A percentile compares a stretch with the other conserved stretches of the same genome.
Evolutionary conservation across 1,140 invertebrate genomes (phyloP).

Genomic region (Drosophila serrata): DNA sequence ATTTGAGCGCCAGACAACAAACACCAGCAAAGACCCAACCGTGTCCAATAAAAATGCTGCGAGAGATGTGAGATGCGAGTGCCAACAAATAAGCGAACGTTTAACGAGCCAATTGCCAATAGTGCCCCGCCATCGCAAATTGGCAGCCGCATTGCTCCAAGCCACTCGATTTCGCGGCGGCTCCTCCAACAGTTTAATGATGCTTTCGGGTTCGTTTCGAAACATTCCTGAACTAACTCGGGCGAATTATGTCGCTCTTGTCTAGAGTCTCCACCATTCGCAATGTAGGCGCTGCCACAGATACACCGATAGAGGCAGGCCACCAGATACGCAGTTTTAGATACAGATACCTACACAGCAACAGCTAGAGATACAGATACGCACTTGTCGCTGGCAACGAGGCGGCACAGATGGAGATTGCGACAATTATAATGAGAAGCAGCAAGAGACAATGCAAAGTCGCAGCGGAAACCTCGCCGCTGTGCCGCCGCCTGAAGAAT

Average conservation of each 20-base stretch:
- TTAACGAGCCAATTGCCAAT: slow-evolving; percentile 58
- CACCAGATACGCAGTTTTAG: slow-evolving; percentile 38
- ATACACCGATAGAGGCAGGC: slow-evolving; percentile 1
- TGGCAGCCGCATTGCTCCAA: slow-evolving; percentile 34
- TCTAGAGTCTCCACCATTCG: not conserved
- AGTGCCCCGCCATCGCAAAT: slow-evolving; percentile 38
- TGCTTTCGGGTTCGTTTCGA: slow-evolving; percentile 46
- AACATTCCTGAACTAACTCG: slow-evolving; percentile 47
- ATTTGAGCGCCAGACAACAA: slow-evolving; percentile 60
- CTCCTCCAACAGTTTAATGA: slow-evolving; percentile 37
- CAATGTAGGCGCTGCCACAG: slow-evolving; percentile 14
- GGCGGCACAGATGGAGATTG: slow-evolving; percentile 73
- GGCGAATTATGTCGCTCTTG: slow-evolving; percentile 30
- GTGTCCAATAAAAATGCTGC: slow-evolving; percentile 46
- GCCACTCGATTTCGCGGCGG: slow-evolving; percentile 32
- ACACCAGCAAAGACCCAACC: slow-evolving; percentile 26
- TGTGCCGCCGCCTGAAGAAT: slow-evolving; percentile 7
- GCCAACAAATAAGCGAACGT: slow-evolving; percentile 56
- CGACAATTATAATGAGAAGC: slow-evolving; percentile 78
- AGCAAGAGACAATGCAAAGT: slow-evolving; percentile 71
- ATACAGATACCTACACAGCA: slow-evolving; percentile 16
- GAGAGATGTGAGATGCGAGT: slow-evolving; percentile 38
- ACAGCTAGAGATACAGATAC: slow-evolving; percentile 44
- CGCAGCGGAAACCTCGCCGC: slow-evolving; percentile 51
- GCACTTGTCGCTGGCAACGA: slow-evolving; percentile 74